Evolutionary conservation across 2,888 invertebrate species (phyloP).

Genomic region (Campopleginae sp.): DNA sequence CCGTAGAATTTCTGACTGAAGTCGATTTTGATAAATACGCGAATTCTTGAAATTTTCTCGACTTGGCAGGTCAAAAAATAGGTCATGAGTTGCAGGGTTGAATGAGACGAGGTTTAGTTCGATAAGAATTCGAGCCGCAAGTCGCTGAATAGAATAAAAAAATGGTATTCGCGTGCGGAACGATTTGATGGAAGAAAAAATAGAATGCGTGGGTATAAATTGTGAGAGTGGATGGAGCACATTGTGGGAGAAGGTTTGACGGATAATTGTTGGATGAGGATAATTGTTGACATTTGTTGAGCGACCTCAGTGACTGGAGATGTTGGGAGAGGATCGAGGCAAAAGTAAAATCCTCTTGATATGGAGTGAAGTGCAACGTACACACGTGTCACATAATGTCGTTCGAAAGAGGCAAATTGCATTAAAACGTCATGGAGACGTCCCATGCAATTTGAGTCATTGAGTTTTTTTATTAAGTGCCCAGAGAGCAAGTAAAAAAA

Average conservation of each 20-base stretch:
- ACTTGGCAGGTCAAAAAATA: background rate
- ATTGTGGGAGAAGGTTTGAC: background rate
- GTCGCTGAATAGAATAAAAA: background rate
- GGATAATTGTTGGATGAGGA: background rate
- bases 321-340: background rate
- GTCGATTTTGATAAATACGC: too few relatives aligned
- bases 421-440: conserved; percentile 7
- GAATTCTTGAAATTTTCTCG: too few relatives aligned
- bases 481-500: background rate
- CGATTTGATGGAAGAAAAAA: background rate
- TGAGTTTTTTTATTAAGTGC: background rate
- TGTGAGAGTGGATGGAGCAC: background rate
- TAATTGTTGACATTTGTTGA: background rate
- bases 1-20: too few relatives aligned
- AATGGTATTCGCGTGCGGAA: background rate
- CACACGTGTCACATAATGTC: background rate
- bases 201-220: background rate
- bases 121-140: background rate
- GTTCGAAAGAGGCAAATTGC: conserved; percentile 7
- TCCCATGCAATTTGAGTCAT: background rate
- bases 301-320: conserved; percentile 5
- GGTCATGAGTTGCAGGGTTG: background rate
- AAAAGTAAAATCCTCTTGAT: background rate
- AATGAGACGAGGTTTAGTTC: background rate
- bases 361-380: conserved; percentile 13